Evolutionary conservation across 37 sponge, comb jelly and placozoan species (phyloP), one percentile per base, ranked within the genome.

Genomic region (Dysidea cf. avara): DNA sequence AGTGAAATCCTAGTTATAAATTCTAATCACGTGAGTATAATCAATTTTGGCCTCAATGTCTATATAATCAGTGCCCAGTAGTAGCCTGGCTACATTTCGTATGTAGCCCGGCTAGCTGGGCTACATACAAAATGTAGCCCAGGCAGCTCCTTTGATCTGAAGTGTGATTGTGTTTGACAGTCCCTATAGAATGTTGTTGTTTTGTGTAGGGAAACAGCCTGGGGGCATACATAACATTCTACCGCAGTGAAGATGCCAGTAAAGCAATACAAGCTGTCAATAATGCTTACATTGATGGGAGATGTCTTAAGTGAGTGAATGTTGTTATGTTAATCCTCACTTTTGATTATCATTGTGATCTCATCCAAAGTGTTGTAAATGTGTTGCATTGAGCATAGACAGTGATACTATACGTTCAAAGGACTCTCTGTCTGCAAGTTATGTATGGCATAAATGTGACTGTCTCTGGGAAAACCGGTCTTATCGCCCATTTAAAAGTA

Each of bases 141-240:
- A n/a, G n/a, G n/a, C n/a, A n/a, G n/a, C n/a, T n/a, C n/a, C n/a
- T n/a, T n/a, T n/a, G n/a, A n/a, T n/a, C n/a, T n/a, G n/a, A n/a
- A n/a, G n/a, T n/a, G n/a, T n/a, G n/a, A n/a, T n/a, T n/a, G n/a
- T 33, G 39, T 14, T 30, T 65, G 7, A 28, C 34, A 17, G 22
- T 36, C 7, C 39, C 67, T 63, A 29, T 26, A 22, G 3, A 26
- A 22, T 26, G 25, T 55, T 55, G 56, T 26, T 55, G 56, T 26
- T 55, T 22, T 55, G 56, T 55, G 22, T 2, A 55, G 22, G 56
- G 56, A 26, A n/a, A n/a, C n/a, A n/a, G n/a, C n/a, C n/a, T n/a
- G n/a, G n/a, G n/a, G n/a, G n/a, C n/a, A n/a, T n/a, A 95, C 81
- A 84, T 91, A 34, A 95, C 96, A 4, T 95, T 88, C 51, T 49